Conservation (phyloP, 2,113 vertebrate genomes). For the Pterocles burchelli region DNA sequence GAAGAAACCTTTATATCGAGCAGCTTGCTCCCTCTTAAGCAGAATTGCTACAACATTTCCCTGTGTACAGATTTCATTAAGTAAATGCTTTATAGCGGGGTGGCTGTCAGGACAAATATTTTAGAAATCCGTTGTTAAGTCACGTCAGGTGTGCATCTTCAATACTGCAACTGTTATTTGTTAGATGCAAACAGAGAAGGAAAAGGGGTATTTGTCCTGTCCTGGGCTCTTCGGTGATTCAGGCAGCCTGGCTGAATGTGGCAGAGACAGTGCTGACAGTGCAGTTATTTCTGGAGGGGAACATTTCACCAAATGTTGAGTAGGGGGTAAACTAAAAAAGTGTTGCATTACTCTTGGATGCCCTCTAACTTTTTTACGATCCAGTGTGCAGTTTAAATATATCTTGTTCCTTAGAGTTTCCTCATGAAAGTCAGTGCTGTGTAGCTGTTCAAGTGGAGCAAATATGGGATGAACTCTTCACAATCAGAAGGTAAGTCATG, state of each 20-base stretch:
- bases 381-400: neutral
- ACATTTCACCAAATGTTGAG: neutral
- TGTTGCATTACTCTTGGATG: neutral
- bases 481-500: neutral
- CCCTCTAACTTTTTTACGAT: neutral
- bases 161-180: slow-evolving; percentile 47
- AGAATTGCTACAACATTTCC: neutral
- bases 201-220: slow-evolving; percentile 15
- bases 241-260: neutral
- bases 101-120: slow-evolving; percentile 26
- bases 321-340: neutral
- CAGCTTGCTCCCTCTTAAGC: neutral
- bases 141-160: slow-evolving; percentile 30
- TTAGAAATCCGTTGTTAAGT: slow-evolving; percentile 48
- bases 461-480: neutral
- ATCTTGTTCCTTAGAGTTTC: neutral
- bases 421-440: neutral
- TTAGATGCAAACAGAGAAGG: slow-evolving; percentile 16
- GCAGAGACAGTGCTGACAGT: neutral
- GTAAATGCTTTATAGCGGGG: slow-evolving; percentile 41
- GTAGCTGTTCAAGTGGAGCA: neutral
- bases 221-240: slow-evolving; percentile 6
- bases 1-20: neutral
- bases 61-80: slow-evolving; percentile 17
- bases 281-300: slow-evolving; percentile 3